A percentile compares a stretch with the other conserved stretches of the same genome.
Conservation (phyloP, 2,113 vertebrate species). For the Antigone vipio region DNA sequence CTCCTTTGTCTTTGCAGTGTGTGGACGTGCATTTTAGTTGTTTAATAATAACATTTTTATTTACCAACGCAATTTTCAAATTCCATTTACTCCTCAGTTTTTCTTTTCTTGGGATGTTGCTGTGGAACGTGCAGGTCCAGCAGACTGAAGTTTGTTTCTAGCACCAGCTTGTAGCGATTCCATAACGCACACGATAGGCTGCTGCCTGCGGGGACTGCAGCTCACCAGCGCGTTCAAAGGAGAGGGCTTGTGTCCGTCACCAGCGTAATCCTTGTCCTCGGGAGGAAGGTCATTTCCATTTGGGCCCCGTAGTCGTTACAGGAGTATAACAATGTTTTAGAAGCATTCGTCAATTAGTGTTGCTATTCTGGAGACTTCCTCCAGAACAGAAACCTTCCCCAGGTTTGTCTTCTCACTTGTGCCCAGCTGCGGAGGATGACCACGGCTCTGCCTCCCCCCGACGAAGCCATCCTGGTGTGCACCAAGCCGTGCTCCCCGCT, state of each 20-base stretch:
- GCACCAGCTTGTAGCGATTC: background rate
- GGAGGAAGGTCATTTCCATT: background rate
- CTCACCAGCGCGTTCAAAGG: fast-evolving
- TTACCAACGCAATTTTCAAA: background rate
- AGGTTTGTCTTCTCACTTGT: background rate
- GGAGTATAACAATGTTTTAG: background rate
- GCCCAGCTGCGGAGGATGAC: background rate
- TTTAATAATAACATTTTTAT: background rate
- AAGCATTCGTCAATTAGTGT: background rate
- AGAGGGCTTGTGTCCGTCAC: background rate
- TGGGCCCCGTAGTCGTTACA: background rate
- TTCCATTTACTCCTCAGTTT: background rate
- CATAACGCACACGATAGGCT: fast-evolving
- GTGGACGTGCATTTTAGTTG: background rate
- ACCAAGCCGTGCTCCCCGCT: background rate
- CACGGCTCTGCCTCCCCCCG: background rate
- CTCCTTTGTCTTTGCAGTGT: background rate
- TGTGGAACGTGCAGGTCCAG: background rate
- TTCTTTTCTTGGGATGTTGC: background rate
- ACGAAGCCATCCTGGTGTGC: background rate
- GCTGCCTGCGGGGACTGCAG: background rate
- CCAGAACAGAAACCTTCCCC: background rate
- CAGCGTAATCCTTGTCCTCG: background rate
- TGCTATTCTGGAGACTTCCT: background rate
- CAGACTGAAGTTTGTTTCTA: background rate